A percentile compares a stretch with the other conserved stretches of the same genome.
phyloP scores from a whole-genome alignment of 2,113 vertebrate genomes.

The Elaphurus davidianus region DNA sequence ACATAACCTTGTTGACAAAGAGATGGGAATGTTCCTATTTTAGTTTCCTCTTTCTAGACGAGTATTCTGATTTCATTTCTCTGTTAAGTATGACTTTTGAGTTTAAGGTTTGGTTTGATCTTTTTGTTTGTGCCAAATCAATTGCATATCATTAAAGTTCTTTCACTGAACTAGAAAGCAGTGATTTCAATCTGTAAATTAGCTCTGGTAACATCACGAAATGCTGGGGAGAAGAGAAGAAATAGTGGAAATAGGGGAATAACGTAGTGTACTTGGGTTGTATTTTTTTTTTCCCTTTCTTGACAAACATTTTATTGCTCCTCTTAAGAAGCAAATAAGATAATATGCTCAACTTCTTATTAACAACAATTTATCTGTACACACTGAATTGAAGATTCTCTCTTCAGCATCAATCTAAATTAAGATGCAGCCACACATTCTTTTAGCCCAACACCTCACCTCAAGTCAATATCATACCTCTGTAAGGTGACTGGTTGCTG shows the following conservation, averaged over 20 bases:
- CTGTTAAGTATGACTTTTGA: not conserved
- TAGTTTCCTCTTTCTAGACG: slow-evolving; percentile 48
- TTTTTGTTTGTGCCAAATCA: not conserved
- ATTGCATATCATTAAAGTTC: not conserved
- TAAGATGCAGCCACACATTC: not conserved
- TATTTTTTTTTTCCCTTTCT: not conserved
- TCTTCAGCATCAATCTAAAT: not conserved
- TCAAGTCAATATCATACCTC: not conserved
- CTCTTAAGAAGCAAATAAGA: not conserved
- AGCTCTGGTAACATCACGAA: not conserved
- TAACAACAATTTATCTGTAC: not conserved
- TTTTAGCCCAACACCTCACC: not conserved
- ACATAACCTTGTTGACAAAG: not conserved
- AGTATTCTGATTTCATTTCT: slow-evolving; percentile 42
- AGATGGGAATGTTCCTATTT: slow-evolving; percentile 18
- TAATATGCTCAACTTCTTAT: not conserved
- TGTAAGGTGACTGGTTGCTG: not conserved
- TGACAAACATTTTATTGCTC: not conserved
- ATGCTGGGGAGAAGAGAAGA: not conserved
- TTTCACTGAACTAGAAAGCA: not conserved
- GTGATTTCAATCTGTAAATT: not conserved
- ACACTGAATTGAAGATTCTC: not conserved
- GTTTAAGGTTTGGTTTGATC: not conserved
- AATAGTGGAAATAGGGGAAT: not conserved
- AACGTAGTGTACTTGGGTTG: not conserved